Base-by-base conservation (phyloP, 2,888 invertebrate genomes). In the Plebejus argus region DNA sequence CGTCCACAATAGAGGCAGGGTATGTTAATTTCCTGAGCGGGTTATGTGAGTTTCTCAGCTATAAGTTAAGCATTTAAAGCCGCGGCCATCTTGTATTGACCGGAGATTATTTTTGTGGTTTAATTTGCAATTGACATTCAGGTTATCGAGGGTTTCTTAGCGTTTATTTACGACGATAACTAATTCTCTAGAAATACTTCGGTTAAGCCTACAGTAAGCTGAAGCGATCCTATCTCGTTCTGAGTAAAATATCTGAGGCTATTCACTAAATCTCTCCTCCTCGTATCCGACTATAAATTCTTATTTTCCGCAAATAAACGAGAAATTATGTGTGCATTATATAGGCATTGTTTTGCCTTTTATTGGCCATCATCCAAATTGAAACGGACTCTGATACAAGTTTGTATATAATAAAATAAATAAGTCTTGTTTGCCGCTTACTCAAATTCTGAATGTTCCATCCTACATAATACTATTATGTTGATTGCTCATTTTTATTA, bases 41-140 rank as follows among this genome's bases (percentile, higher is more conserved):
- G 89, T 89, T 90, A 88, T 89, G 86, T 85, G 86, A 85, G 87
- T 87, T 77, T 78, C 82, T 81, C 35, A 80, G 83, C 83, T 82
- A 84, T 86, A 86, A 85, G 83, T 84, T 85, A 79, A 82, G 84
- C 84, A 84, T 85, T 86, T 85, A 86, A 87, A 84, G 84, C 83
- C 81, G 81, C 82, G 83, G 83, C 86, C 83, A 85, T 87, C 86
- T 85, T 86, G 85, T 85, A 88, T 85, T 84, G 84, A 86, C 89
- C 86, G 81, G 87, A 88, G 89, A 91, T 91, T 90, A 92, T 86
- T 89, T 91, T 89, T 84, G 90, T 90, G 87, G 86, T 92, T 91
- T 92, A 89, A 91, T 91, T 89, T 87, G 87, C 90, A 85, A 86
- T 84, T 85, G 82, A 79, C 81, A 84, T 78, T 81, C 81, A 83